A percentile compares a stretch with the other conserved stretches of the same genome.
These are phyloP conservation scores for Cataglyphis albicans DNA, from an alignment of 2,888 invertebrate species.

Conservation along the genomic window DNA sequence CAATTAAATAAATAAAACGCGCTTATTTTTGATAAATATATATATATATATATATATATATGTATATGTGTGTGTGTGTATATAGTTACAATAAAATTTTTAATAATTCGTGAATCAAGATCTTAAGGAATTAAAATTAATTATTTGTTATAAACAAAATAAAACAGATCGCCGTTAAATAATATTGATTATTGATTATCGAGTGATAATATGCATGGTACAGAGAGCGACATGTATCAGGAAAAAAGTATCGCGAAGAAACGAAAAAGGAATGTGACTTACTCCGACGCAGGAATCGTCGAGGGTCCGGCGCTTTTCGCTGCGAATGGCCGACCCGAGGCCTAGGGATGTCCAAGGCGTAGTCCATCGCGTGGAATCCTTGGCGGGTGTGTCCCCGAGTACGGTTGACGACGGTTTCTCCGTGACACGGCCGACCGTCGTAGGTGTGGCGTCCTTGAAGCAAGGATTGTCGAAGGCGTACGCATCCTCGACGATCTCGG, in stretches of 20 bases:
- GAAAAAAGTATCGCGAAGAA: background rate
- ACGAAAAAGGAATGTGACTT: conserved; percentile 66
- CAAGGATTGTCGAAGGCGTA: conserved; percentile 94
- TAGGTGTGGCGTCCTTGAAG: conserved; percentile 87
- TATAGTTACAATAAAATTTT: background rate
- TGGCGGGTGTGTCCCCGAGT: conserved; percentile 72
- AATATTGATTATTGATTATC: conserved; percentile 22
- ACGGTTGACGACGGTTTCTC: conserved; percentile 77
- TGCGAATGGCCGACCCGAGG: conserved; percentile 82
- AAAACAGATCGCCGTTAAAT: background rate
- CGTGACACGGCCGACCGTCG: conserved; percentile 82
- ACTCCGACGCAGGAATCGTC: conserved; percentile 88
- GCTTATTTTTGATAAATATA: background rate
- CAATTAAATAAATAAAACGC: background rate
- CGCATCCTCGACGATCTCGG: conserved; percentile 92
- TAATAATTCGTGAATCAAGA: background rate
- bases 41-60: too few relatives aligned
- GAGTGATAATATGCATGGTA: background rate
- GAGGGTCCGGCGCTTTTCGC: conserved; percentile 87
- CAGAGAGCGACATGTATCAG: background rate
- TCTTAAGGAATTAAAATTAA: background rate
- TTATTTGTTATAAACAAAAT: background rate
- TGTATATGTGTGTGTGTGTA: too few relatives aligned
- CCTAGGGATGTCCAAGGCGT: conserved; percentile 86
- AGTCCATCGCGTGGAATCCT: conserved; percentile 81